Evolutionary conservation across 2,113 vertebrate genomes (phyloP), one percentile per base, ranked within the genome.

Genomic region (Xyliphius kryptos): DNA sequence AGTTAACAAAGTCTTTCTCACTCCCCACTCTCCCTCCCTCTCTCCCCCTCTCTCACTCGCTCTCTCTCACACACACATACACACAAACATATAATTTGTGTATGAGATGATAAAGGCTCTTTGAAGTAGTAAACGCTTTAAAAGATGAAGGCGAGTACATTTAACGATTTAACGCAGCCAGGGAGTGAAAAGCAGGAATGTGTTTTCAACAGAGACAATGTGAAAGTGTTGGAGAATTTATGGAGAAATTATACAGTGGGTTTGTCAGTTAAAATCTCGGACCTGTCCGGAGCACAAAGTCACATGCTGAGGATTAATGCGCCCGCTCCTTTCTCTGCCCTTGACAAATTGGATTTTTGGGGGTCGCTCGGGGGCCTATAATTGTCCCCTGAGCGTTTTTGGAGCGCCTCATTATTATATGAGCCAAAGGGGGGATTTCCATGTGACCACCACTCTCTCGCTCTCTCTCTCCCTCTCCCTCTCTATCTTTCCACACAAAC

Each of bases 221-320:
- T 87, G 90, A 86, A 86, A 88, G 90, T 87, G 26, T 50, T 32
- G 86, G 79, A 90, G 91, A 93, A 98, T 99, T 98, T 97, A 99
- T 99, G 94, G 94, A 89, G 77, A 92, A 98, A 99, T 99, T 99
- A 99, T 99, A 96, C 96, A 94, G 94, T 95, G 92, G 90, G 95
- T 97, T 94, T 99, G 95, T 97, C 96, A 98, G 90, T 97, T 93
- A 94, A 99, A 98, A 98, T 96, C 97, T 98, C 93, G 93, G 94
- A 97, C 94, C 94, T 98, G 96, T 97, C 96, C 89, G 70, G 61
- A 76, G 90, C 88, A 97, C 93, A 97, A 98, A 96, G 90, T 89
- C 92, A 90, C 96, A 95, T 92, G 95, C 95, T 96, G 96, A 98
- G 93, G 96, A 97, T 98, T 97, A 97, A 98, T 97, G 94, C 90